These are phyloP conservation scores for Cercopithecus hamlyni DNA, from an alignment of 2,797 vertebrate species.

Conservation along the genomic window DNA sequence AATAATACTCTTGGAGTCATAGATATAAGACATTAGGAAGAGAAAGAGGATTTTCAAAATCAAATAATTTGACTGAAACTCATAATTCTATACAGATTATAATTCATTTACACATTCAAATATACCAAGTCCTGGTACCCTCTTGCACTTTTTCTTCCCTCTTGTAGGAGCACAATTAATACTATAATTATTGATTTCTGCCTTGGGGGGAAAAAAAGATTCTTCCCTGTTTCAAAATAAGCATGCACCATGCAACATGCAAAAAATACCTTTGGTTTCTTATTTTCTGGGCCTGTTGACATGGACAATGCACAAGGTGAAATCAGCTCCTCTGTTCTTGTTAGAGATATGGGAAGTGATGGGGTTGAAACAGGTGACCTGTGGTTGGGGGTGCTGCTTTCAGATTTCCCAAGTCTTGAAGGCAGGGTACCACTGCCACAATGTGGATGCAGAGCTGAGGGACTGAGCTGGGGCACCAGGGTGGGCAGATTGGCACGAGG, in stretches of 20 bases:
- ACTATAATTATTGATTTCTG: neutral
- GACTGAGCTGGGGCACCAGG: conserved; percentile 33
- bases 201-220: neutral
- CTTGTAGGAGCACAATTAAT: neutral
- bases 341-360: conserved; percentile 87
- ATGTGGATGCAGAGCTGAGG: conserved; percentile 45
- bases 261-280: conserved; percentile 92
- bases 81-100: neutral
- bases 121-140: neutral
- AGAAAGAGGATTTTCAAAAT: neutral
- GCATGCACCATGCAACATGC: conserved; percentile 82
- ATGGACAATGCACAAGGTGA: conserved; percentile 85
- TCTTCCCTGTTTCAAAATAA: conserved; percentile 67
- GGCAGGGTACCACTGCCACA: conserved; percentile 62
- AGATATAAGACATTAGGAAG: neutral
- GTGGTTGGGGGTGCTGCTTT: conserved; percentile 63
- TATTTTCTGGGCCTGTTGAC: conserved; percentile 87
- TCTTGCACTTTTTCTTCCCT: neutral
- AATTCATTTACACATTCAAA: neutral
- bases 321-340: conserved; percentile 87
- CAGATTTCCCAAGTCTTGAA: conserved; percentile 70
- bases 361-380: conserved; percentile 85
- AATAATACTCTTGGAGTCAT: neutral
- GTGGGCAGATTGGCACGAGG: conserved; percentile 26
- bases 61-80: conserved; percentile 2